Evolutionary conservation across 2,113 vertebrate species (phyloP).

Genomic region (Clarias batrachus): DNA sequence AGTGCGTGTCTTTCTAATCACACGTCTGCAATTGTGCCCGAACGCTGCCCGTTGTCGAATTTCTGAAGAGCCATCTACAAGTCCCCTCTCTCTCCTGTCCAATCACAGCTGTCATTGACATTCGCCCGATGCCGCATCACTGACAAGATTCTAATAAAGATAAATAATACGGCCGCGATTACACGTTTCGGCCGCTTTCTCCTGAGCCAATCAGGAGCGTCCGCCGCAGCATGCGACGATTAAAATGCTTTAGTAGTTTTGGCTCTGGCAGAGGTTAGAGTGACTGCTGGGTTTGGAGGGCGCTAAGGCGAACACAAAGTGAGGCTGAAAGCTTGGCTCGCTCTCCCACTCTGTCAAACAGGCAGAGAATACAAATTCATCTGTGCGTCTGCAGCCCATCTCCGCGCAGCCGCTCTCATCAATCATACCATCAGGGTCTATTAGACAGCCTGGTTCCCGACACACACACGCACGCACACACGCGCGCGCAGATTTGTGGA

Average conservation of each 20-base stretch:
- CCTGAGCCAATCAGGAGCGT: constrained; percentile 61
- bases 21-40: constrained; percentile 30
- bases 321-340: constrained; percentile 60
- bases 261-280: constrained; percentile 62
- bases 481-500: constrained; percentile 23
- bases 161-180: constrained; percentile 74
- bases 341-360: constrained; percentile 45
- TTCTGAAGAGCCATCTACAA: constrained; percentile 42
- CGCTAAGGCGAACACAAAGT: constrained; percentile 19
- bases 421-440: constrained; percentile 76
- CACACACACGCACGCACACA: neutral
- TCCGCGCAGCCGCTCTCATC: constrained; percentile 70
- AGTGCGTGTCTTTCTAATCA: constrained; percentile 42
- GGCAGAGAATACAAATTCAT: constrained; percentile 67
- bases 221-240: constrained; percentile 30
- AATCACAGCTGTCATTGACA: constrained; percentile 64
- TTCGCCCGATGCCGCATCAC: constrained; percentile 65
- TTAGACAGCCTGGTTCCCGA: constrained; percentile 67
- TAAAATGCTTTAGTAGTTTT: constrained; percentile 48
- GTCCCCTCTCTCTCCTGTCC: constrained; percentile 36
- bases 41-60: constrained; percentile 38
- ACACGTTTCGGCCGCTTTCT: constrained; percentile 67
- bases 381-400: constrained; percentile 68
- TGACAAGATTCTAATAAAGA: constrained; percentile 79
- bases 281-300: constrained; percentile 47